Evolutionary conservation across 1,140 invertebrate genomes (phyloP).

Genomic region (Musca vetustissima): DNA sequence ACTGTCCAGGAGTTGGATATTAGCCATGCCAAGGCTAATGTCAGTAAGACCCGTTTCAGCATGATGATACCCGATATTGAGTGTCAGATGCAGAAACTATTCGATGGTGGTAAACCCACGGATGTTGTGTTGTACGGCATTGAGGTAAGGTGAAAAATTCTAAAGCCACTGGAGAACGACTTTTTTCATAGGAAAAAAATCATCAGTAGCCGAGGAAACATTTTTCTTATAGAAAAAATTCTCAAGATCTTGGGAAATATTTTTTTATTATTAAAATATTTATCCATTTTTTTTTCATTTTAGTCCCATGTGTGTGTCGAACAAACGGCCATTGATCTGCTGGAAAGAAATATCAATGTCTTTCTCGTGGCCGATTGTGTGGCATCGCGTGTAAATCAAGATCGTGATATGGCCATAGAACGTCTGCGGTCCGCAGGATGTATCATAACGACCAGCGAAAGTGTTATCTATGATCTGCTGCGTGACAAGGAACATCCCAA

Average conservation of each 20-base stretch:
- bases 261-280: too few species aligned
- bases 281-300: not conserved
- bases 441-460: slow-evolving; percentile 76
- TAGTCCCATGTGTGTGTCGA: slow-evolving; percentile 85
- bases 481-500: slow-evolving; percentile 73
- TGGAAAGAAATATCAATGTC: slow-evolving; percentile 69
- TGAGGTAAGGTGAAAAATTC: slow-evolving; percentile 62
- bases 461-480: slow-evolving; percentile 74
- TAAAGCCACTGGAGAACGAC: too few species aligned
- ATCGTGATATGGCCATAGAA: slow-evolving; percentile 69
- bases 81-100: slow-evolving; percentile 62
- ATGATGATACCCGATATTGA: slow-evolving; percentile 80
- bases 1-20: slow-evolving; percentile 78
- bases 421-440: slow-evolving; percentile 77
- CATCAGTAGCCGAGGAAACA: too few species aligned
- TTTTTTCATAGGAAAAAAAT: too few species aligned
- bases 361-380: slow-evolving; percentile 86
- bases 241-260: too few species aligned
- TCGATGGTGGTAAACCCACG: slow-evolving; percentile 56
- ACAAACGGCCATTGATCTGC: slow-evolving; percentile 80
- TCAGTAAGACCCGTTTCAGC: slow-evolving; percentile 80
- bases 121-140: slow-evolving; percentile 83
- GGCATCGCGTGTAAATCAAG: slow-evolving; percentile 71
- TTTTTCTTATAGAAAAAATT: too few species aligned
- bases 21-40: slow-evolving; percentile 62